Evolutionary conservation across 2,797 vertebrate genomes (phyloP).

Genomic region (Parauchenoglanis ngamensis): DNA sequence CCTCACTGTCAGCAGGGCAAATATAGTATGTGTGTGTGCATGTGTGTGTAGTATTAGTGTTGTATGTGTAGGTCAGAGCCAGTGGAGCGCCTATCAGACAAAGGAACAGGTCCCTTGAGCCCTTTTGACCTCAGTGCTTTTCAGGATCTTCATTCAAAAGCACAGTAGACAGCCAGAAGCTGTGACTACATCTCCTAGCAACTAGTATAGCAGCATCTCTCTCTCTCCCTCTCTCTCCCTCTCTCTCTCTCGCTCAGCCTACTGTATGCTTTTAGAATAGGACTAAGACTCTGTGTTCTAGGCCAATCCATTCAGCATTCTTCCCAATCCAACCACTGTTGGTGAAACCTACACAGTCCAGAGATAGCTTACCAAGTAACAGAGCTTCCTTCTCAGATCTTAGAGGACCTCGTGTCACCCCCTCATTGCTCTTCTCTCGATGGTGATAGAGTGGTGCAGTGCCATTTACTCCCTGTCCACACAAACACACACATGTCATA

Average conservation of each 20-base stretch:
- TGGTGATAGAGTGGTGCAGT: slow-evolving; percentile 78
- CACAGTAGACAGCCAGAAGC: slow-evolving; percentile 45
- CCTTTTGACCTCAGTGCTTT: slow-evolving; percentile 45
- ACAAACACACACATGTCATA: slow-evolving; percentile 44
- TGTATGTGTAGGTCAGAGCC: slow-evolving; percentile 34
- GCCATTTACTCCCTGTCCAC: slow-evolving; percentile 81
- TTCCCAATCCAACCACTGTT: background rate
- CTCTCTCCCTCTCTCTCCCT: slow-evolving; percentile 6
- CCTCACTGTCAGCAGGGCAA: slow-evolving; percentile 29
- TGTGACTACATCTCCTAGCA: slow-evolving; percentile 23
- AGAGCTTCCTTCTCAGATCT: slow-evolving; percentile 93
- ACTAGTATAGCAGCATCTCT: background rate
- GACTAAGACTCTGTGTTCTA: slow-evolving; percentile 20
- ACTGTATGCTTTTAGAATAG: background rate
- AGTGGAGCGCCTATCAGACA: slow-evolving; percentile 22
- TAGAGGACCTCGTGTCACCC: slow-evolving; percentile 74
- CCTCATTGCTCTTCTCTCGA: slow-evolving; percentile 82
- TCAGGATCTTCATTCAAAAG: slow-evolving; percentile 45
- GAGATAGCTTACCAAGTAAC: slow-evolving; percentile 83
- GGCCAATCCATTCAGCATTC: slow-evolving; percentile 43
- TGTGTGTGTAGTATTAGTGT: slow-evolving; percentile 17
- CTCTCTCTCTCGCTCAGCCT: background rate
- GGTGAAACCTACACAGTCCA: slow-evolving; percentile 2
- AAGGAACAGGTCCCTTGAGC: slow-evolving; percentile 47
- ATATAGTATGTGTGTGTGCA: slow-evolving; percentile 14